Evolutionary conservation across 1,140 invertebrate genomes (phyloP).

Genomic region (Bombus waltoni): DNA sequence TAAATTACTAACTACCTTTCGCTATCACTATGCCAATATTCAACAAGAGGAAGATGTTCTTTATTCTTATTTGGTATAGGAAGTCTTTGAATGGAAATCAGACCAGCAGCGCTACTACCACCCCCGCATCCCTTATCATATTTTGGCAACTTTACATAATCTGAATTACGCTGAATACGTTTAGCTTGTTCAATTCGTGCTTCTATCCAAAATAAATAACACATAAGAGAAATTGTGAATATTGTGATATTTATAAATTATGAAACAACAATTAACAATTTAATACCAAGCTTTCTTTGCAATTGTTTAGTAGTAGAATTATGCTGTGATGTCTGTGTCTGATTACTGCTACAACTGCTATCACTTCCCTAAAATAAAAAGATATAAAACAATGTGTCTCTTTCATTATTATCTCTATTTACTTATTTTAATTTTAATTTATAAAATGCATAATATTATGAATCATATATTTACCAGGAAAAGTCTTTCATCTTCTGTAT

Average conservation of each 20-base stretch:
- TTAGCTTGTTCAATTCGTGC: constrained; percentile 84
- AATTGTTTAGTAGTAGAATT: constrained; percentile 80
- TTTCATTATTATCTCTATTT: background rate
- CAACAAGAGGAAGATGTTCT: constrained; percentile 85
- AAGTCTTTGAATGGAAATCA: constrained; percentile 85
- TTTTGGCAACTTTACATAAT: constrained; percentile 83
- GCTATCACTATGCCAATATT: constrained; percentile 82
- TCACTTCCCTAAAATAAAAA: constrained; percentile 79
- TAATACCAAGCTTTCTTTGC: constrained; percentile 82
- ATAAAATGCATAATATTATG: background rate
- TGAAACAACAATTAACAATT: constrained; percentile 24
- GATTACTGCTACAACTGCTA: constrained; percentile 80
- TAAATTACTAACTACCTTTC: constrained; percentile 72
- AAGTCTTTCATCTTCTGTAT: constrained; percentile 80
- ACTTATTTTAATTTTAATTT: background rate
- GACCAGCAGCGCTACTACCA: constrained; percentile 68
- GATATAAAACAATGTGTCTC: constrained; percentile 2
- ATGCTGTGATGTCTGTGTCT: constrained; percentile 72
- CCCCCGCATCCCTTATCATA: constrained; percentile 73
- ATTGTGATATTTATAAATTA: constrained; percentile 44
- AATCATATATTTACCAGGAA: constrained; percentile 76
- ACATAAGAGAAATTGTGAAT: constrained; percentile 52
- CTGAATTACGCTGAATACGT: constrained; percentile 83
- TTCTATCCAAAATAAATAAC: constrained; percentile 75
- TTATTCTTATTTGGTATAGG: constrained; percentile 84